Conservation (phyloP, 2,797 vertebrate genomes). For the Parotocinclus haroldoi region DNA sequence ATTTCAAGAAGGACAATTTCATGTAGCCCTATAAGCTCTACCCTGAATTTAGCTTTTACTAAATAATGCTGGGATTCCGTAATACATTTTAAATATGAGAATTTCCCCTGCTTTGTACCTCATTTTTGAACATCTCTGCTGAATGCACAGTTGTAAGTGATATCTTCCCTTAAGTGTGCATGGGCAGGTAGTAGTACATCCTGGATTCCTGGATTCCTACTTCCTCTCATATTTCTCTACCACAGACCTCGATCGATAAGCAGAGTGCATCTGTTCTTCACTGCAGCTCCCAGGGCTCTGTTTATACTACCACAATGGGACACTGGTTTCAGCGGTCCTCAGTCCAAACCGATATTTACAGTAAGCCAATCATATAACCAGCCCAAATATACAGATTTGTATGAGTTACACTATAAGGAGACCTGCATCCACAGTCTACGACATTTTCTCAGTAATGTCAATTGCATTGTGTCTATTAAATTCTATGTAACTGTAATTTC, state of each 20-base stretch:
- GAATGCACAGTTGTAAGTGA: constrained; percentile 6
- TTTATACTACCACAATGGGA: constrained; percentile 42
- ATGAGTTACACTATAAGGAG: constrained; percentile 22
- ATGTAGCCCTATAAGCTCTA: no score
- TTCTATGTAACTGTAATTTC: no score
- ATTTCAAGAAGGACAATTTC: no score
- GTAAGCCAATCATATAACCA: constrained; percentile 47
- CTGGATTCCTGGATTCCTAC: constrained; percentile 9
- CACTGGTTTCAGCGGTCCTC: constrained; percentile 44
- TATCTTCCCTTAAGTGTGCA: constrained; percentile 20
- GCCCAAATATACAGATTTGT: constrained; percentile 8
- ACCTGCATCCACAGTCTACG: constrained; percentile 2
- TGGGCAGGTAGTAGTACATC: constrained; percentile 8
- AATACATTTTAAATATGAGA: no score
- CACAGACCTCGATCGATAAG: constrained; percentile 53
- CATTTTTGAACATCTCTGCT: constrained; percentile 5
- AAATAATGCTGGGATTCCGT: no score
- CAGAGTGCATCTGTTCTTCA: constrained; percentile 22
- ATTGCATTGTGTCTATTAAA: neutral
- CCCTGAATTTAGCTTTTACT: no score
- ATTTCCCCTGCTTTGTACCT: neutral
- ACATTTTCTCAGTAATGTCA: neutral
- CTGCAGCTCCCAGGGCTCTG: constrained; percentile 47
- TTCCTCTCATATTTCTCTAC: constrained; percentile 29
- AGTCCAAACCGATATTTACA: constrained; percentile 48